Percentiles rank a stretch among this genome's conserved stretches.
These are phyloP conservation scores for Phymastichus coffea DNA, from an alignment of 1,140 invertebrate genomes.

Conservation along the genomic window DNA sequence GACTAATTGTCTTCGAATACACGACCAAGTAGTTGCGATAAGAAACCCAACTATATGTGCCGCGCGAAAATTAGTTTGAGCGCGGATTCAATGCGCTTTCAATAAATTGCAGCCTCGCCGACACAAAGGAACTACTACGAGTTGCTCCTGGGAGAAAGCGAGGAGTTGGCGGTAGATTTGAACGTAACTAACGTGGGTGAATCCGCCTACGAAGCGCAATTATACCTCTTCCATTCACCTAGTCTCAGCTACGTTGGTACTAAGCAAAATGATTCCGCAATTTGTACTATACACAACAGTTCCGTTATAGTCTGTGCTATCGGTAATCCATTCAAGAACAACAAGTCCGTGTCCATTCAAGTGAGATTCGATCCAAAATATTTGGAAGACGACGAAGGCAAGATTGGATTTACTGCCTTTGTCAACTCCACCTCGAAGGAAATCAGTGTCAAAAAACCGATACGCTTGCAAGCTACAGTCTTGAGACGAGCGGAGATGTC, in stretches of 20 bases:
- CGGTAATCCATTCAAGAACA: constrained; percentile 84
- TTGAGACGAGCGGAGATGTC: constrained; percentile 80
- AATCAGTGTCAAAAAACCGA: constrained; percentile 59
- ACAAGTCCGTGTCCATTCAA: constrained; percentile 62
- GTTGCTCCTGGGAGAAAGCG: constrained; percentile 69
- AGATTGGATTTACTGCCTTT: constrained; percentile 71
- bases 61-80: not conserved
- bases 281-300: constrained; percentile 72
- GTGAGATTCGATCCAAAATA: constrained; percentile 79
- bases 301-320: constrained; percentile 78
- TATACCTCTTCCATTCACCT: constrained; percentile 78
- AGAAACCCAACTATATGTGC: not conserved
- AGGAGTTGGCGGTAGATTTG: constrained; percentile 76
- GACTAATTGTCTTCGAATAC: not conserved
- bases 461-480: constrained; percentile 65
- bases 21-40: not conserved
- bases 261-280: constrained; percentile 58
- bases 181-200: constrained; percentile 78
- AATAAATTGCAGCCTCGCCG: constrained; percentile 35
- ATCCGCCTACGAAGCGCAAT: constrained; percentile 86
- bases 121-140: constrained; percentile 49
- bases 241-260: constrained; percentile 78
- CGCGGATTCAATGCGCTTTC: not conserved
- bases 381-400: constrained; percentile 68
- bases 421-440: constrained; percentile 87